phyloP scores from a whole-genome alignment of 1,140 invertebrate species.

The Hormaphis cornu region DNA sequence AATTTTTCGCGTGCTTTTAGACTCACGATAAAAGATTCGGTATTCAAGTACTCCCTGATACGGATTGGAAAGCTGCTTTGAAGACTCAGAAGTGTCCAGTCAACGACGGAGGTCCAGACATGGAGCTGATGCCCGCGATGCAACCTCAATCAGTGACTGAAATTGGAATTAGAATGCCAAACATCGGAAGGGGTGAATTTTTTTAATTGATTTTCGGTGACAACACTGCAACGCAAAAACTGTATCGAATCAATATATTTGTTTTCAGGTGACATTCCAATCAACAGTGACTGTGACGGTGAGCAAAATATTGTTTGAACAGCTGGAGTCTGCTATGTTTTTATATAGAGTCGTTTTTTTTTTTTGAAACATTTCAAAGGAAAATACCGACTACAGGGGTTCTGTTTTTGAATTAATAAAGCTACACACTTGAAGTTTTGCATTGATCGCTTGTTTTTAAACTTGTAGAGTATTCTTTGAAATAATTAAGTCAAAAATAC shows the following conservation, averaged over 20 bases:
- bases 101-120: background rate
- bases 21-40: conserved; percentile 12
- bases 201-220: no score
- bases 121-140: conserved; percentile 5
- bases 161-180: background rate
- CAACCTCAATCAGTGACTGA: conserved; percentile 7
- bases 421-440: no score
- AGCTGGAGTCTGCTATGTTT: no score
- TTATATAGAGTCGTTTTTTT: no score
- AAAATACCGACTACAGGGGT: no score
- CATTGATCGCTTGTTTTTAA: no score
- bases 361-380: no score
- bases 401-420: no score
- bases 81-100: background rate
- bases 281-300: conserved; percentile 55
- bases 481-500: no score
- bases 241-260: background rate
- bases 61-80: conserved; percentile 20
- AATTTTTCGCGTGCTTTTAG: background rate
- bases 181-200: background rate
- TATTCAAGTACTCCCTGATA: background rate
- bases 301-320: conserved; percentile 12
- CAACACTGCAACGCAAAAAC: background rate
- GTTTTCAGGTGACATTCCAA: conserved; percentile 60
- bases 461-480: no score